phyloP scores from a whole-genome alignment of 2,888 invertebrate genomes.

The Pinctada fucata region DNA sequence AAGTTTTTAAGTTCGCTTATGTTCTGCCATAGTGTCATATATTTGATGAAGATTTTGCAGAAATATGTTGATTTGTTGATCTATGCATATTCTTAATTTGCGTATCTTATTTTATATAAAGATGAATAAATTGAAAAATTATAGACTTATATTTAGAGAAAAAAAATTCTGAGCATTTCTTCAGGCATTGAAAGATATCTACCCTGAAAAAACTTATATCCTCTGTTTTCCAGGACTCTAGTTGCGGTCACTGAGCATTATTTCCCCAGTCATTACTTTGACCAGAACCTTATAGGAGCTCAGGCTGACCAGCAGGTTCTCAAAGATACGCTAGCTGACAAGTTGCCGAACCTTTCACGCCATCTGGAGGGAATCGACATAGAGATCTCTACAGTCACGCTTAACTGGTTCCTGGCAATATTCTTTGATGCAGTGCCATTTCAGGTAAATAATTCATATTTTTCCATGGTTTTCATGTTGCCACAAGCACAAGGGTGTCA shows the following conservation, averaged over 20 bases:
- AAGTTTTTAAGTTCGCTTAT: too few relatives aligned
- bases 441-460: conserved; percentile 70
- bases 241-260: conserved; percentile 79
- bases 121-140: too few relatives aligned
- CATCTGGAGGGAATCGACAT: conserved; percentile 78
- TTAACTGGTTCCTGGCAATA: conserved; percentile 80
- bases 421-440: conserved; percentile 80
- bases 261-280: conserved; percentile 79
- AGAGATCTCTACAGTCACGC: conserved; percentile 79
- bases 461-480: background rate
- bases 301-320: conserved; percentile 79
- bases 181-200: too few relatives aligned
- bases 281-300: conserved; percentile 78
- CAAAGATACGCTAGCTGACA: conserved; percentile 78
- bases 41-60: too few relatives aligned
- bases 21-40: too few relatives aligned
- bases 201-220: too few relatives aligned
- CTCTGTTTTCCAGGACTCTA: conserved; percentile 74
- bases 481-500: too few relatives aligned
- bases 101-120: too few relatives aligned
- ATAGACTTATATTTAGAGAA: too few relatives aligned
- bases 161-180: too few relatives aligned
- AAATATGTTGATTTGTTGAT: too few relatives aligned
- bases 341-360: conserved; percentile 77
- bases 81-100: too few relatives aligned